Percentiles rank a stretch among this genome's conserved stretches.
Conservation (phyloP, 1,140 invertebrate species). For the Diachasma alloeum region DNA sequence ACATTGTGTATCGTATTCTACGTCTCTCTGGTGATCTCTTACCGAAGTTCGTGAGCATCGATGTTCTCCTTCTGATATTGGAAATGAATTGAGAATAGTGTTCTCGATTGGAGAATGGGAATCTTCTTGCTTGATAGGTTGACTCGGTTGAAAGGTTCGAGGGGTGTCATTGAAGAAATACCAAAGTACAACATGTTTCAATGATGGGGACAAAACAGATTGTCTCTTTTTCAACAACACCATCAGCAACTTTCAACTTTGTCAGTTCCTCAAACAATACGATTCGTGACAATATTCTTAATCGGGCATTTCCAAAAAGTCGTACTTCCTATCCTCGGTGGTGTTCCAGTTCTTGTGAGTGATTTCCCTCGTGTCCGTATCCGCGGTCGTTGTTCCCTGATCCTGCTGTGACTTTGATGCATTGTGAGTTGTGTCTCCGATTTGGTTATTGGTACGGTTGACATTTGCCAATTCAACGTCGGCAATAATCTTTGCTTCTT, state of each 20-base stretch:
- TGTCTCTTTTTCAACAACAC: no score
- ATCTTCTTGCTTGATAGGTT: no score
- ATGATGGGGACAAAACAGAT: not conserved
- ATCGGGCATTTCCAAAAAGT: not conserved
- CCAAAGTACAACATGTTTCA: not conserved
- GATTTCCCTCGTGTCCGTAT: slow-evolving; percentile 35
- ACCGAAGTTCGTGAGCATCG: slow-evolving; percentile 56
- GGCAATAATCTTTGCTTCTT: slow-evolving; percentile 55
- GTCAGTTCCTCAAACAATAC: no score
- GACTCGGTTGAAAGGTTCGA: no score
- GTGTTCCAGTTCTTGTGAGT: slow-evolving; percentile 36
- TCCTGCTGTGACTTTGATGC: slow-evolving; percentile 15
- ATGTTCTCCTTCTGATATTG: slow-evolving; percentile 50
- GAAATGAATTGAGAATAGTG: not conserved
- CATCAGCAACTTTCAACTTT: no score
- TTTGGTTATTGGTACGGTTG: slow-evolving; percentile 40
- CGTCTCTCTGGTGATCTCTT: slow-evolving; percentile 46
- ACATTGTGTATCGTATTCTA: slow-evolving; percentile 26
- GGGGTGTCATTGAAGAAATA: no score
- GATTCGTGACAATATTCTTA: no score
- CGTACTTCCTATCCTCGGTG: slow-evolving; percentile 53
- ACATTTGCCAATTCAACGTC: slow-evolving; percentile 53
- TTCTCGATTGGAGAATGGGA: not conserved
- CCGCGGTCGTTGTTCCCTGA: slow-evolving; percentile 12
- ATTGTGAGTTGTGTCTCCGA: slow-evolving; percentile 32